Conservation (phyloP, 2,888 invertebrate genomes). For the Anticlea derivata region DNA sequence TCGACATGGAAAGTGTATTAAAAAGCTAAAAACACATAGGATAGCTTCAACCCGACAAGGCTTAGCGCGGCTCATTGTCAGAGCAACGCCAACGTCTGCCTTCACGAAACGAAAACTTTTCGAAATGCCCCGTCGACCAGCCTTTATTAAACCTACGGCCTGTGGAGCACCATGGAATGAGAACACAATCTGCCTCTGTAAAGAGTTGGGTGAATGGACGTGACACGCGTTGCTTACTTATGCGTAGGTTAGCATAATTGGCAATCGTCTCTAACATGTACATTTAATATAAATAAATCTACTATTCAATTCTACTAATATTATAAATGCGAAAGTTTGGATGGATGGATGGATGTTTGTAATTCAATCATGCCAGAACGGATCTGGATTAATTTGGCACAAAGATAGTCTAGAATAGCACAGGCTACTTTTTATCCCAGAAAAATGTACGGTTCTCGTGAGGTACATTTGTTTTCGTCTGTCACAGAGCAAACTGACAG, state of each 20-base stretch:
- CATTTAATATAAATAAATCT: no score
- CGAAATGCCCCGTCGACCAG: constrained; percentile 69
- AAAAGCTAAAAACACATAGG: constrained; percentile 39
- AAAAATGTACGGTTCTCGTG: no score
- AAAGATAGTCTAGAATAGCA: no score
- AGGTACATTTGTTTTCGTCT: no score
- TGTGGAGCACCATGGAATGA: constrained; percentile 59
- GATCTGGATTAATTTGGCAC: no score
- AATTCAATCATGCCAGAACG: no score
- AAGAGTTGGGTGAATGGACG: constrained; percentile 9
- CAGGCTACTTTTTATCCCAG: no score
- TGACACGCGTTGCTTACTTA: not conserved
- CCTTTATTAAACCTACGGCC: constrained; percentile 76
- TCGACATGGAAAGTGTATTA: not conserved
- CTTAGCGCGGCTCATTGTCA: constrained; percentile 69
- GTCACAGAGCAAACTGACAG: no score
- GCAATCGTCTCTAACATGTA: no score
- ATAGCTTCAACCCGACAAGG: constrained; percentile 59
- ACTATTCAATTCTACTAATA: no score
- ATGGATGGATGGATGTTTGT: no score
- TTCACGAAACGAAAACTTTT: constrained; percentile 80
- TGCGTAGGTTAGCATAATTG: not conserved
- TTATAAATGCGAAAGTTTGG: no score
- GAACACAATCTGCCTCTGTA: constrained; percentile 9
- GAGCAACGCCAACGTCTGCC: constrained; percentile 60